Evolutionary conservation across 1,140 invertebrate genomes (phyloP), one percentile per base, ranked within the genome.

Genomic region (Zaprionus taronus): DNA sequence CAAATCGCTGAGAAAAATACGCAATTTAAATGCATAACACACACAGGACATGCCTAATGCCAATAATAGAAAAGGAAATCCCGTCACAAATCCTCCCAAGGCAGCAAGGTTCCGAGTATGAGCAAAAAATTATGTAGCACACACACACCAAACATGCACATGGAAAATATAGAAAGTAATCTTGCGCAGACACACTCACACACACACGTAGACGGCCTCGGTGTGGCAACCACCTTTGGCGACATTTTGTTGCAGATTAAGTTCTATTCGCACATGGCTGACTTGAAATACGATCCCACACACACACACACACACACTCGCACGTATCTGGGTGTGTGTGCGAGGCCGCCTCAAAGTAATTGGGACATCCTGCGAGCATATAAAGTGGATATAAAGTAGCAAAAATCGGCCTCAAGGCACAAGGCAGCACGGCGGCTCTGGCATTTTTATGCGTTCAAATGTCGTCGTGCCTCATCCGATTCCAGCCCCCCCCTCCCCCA

Each of bases 41-140:
- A 92, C 91, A 92, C 81, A 92, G 91, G 91, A 92, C 91, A 92
- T 92, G 91, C 89, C 91, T 92, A 92, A 92, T 92, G 91, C 91
- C 91, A 92, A 92, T 92, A 92, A 92, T 92, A 92, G 91, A 92
- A 92, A 92, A 92, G 91, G 91, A 92, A 92, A 92, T 92, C 91
- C 91, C 86, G 83, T 90, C 91, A 92, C 90, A 92, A 92, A 92
- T 92, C 91, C 91, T 90, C 81, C 75, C 73, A 90, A 80, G 79
- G 75, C 72, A 75, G 64, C 41, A 47, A 47, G 47, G 71, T 64
- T 71, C 71, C 62, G 68, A 71, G 79, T 80, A 80, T 82, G 90
- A 76, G 79, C 74, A 91, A 80, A 91, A 90, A 91, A 84, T 86
- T 86, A 85, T 85, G 83, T 85, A 58, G 83, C 83, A 72, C 51